Evolutionary conservation across 2,888 invertebrate genomes (phyloP).

Genomic region (Drosophila meridiana): DNA sequence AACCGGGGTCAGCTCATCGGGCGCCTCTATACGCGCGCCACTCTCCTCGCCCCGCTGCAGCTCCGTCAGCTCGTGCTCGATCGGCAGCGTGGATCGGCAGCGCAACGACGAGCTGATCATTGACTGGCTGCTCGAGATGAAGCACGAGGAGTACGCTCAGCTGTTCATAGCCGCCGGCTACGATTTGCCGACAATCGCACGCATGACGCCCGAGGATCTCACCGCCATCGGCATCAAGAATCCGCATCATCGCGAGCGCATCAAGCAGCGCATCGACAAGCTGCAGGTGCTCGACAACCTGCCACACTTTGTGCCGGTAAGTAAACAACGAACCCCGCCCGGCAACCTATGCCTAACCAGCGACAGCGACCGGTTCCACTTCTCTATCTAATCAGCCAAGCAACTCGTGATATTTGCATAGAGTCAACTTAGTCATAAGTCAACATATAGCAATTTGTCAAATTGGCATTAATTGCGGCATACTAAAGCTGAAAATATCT

Average conservation of each 20-base stretch:
- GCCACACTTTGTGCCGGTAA: slow-evolving; percentile 96
- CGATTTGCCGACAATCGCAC: slow-evolving; percentile 98
- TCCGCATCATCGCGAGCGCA: slow-evolving; percentile 97
- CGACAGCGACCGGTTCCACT: slow-evolving; percentile 27
- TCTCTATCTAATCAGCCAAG: slow-evolving; percentile 58
- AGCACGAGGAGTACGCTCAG: slow-evolving; percentile 97
- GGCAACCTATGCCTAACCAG: neutral
- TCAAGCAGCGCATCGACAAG: slow-evolving; percentile 98
- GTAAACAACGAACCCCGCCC: slow-evolving; percentile 67
- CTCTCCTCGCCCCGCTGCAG: slow-evolving; percentile 89
- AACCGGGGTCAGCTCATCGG: slow-evolving; percentile 84
- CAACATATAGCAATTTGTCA: slow-evolving; percentile 60
- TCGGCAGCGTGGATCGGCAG: slow-evolving; percentile 91
- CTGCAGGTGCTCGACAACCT: slow-evolving; percentile 97
- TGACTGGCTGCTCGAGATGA: slow-evolving; percentile 96
- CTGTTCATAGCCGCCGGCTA: slow-evolving; percentile 98
- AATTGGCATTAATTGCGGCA: slow-evolving; percentile 70
- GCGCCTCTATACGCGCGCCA: slow-evolving; percentile 84
- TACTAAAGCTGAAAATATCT: slow-evolving; percentile 28
- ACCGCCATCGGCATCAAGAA: slow-evolving; percentile 97
- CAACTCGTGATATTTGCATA: slow-evolving; percentile 63
- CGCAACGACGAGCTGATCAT: slow-evolving; percentile 96
- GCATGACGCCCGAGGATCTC: slow-evolving; percentile 99
- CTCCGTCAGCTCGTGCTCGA: slow-evolving; percentile 90
- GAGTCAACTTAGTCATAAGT: slow-evolving; percentile 48